These are phyloP conservation scores for Staurois parvus DNA, from an alignment of 2,797 vertebrate species.

Conservation along the genomic window DNA sequence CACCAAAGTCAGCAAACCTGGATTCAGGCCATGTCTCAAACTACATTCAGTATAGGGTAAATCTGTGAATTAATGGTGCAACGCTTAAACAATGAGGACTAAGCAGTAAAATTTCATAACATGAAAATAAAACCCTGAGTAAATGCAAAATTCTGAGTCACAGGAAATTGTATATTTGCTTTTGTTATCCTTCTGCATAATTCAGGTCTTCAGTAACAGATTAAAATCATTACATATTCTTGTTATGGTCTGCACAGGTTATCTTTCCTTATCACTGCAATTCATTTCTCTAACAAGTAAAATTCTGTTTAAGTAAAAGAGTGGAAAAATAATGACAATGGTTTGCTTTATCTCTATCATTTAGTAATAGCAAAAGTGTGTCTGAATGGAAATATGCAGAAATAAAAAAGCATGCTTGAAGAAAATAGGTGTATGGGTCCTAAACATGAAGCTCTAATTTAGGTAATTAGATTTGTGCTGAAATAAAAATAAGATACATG, in stretches of 20 bases:
- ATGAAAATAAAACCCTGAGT: neutral
- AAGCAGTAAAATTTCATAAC: neutral
- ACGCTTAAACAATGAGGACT: neutral
- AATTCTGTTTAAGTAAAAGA: no score
- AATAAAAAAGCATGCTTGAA: no score
- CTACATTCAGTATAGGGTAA: neutral
- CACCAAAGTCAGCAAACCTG: conserved; percentile 20
- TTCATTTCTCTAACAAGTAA: no score
- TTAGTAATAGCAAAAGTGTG: no score
- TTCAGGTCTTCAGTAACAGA: neutral
- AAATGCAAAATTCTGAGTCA: neutral
- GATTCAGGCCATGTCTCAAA: neutral
- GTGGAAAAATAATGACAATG: no score
- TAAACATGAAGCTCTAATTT: no score
- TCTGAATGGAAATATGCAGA: no score
- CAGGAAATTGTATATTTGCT: neutral
- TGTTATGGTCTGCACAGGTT: neutral
- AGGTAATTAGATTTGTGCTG: no score
- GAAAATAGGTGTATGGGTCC: no score
- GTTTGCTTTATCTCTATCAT: no score
- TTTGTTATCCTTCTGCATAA: neutral
- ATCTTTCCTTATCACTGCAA: neutral
- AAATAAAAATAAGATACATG: no score
- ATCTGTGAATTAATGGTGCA: neutral
- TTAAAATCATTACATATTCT: neutral